phyloP scores from a whole-genome alignment of 2,888 invertebrate species.

The Nowickia ferox region DNA sequence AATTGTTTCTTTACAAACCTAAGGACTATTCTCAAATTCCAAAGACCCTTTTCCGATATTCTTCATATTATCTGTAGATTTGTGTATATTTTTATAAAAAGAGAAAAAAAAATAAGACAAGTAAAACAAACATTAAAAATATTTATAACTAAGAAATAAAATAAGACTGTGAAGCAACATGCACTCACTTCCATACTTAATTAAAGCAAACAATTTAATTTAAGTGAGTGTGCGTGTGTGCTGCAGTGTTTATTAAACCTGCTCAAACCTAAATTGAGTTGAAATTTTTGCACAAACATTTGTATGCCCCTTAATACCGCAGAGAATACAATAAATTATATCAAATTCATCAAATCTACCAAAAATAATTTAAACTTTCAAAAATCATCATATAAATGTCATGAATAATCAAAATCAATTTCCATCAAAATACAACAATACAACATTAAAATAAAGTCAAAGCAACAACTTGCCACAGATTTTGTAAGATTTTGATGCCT shows the following conservation, averaged over 20 bases:
- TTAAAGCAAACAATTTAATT: not conserved
- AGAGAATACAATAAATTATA: constrained; percentile 45
- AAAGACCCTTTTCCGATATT: too few relatives aligned
- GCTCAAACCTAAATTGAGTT: constrained; percentile 26
- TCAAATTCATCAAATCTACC: constrained; percentile 16
- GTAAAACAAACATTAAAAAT: too few relatives aligned
- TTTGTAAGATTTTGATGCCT: constrained; percentile 62
- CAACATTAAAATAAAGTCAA: constrained; percentile 54
- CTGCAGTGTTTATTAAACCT: not conserved
- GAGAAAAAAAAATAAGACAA: too few relatives aligned
- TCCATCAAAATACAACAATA: constrained; percentile 59
- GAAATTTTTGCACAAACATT: constrained; percentile 5
- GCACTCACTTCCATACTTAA: not conserved
- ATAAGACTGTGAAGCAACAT: not conserved
- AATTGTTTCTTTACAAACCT: too few relatives aligned
- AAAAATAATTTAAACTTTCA: constrained; percentile 59
- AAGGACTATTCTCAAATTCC: too few relatives aligned
- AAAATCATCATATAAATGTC: constrained; percentile 69
- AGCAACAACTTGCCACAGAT: constrained; percentile 62
- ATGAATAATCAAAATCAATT: constrained; percentile 71
- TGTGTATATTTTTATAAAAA: too few relatives aligned
- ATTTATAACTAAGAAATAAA: too few relatives aligned
- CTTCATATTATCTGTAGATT: not conserved
- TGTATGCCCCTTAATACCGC: constrained; percentile 17
- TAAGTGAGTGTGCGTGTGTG: too few relatives aligned